Conservation (phyloP, 2,797 vertebrate species). For the Sebastes glaucus region DNA sequence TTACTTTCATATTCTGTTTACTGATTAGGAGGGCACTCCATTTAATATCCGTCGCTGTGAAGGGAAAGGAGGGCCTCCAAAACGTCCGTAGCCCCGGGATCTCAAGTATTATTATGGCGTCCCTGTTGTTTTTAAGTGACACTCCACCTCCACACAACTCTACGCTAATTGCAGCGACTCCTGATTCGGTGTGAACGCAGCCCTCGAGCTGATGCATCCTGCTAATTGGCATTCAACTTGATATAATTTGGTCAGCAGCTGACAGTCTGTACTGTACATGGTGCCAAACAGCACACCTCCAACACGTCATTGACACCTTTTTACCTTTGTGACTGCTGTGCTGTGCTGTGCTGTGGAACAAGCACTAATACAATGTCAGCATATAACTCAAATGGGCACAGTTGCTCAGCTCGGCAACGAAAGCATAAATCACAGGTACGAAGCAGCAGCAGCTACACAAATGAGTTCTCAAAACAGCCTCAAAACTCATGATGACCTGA, state of each 20-base stretch:
- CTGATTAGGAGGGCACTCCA: too few species aligned
- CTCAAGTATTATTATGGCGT: too few species aligned
- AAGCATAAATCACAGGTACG: not conserved
- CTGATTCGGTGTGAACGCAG: too few species aligned
- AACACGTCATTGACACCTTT: not conserved
- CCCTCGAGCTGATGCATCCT: not conserved
- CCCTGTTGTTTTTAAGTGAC: too few species aligned
- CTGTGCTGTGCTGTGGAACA: not conserved
- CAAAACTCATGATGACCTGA: not conserved
- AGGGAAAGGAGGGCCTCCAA: too few species aligned
- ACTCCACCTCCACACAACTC: too few species aligned
- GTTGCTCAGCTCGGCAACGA: not conserved
- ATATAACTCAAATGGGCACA: not conserved
- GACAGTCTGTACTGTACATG: not conserved
- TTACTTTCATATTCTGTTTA: too few species aligned
- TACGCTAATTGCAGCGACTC: too few species aligned
- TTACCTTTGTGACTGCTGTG: not conserved
- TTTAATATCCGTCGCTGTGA: accelerated
- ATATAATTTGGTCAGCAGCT: not conserved
- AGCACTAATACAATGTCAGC: not conserved
- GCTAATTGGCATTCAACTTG: not conserved
- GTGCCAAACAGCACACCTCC: not conserved
- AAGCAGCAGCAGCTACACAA: not conserved
- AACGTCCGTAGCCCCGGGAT: too few species aligned
- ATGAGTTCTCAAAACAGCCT: not conserved